A percentile compares a stretch with the other conserved stretches of the same genome.
Conservation (phyloP, 2,113 vertebrate genomes). For the Plecotus auritus region DNA sequence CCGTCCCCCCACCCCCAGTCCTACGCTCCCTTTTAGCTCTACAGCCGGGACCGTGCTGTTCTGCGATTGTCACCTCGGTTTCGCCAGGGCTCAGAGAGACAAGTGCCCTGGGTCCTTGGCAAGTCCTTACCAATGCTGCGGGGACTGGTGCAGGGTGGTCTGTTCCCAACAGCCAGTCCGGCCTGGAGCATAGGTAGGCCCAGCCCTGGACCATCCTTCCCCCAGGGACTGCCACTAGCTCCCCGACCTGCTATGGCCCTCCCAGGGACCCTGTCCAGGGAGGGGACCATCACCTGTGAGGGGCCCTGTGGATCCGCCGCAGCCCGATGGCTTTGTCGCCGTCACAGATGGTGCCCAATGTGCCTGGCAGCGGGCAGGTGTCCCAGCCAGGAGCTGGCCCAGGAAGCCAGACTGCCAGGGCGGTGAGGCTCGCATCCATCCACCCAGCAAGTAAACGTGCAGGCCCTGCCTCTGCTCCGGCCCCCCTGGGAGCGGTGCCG, state of each 20-base stretch:
- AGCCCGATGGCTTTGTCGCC: not conserved
- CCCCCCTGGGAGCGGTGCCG: not conserved
- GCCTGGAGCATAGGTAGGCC: no score
- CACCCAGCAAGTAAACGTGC: not conserved
- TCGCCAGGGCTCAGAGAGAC: no score
- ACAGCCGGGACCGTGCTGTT: no score
- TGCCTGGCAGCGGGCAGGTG: slow-evolving; percentile 1
- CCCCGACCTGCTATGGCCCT: not conserved
- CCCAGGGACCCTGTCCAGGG: not conserved
- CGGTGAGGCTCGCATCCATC: not conserved
- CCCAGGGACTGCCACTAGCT: no score
- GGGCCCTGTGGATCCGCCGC: rapidly evolving
- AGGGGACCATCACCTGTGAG: not conserved
- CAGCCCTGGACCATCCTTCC: not conserved
- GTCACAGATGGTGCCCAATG: slow-evolving; percentile 9
- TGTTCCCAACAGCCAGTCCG: no score
- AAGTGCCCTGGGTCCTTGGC: no score
- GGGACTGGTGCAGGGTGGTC: no score
- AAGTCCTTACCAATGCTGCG: no score
- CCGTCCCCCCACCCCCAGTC: no score
- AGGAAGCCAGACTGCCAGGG: not conserved
- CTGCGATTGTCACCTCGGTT: no score
- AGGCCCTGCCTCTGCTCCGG: not conserved
- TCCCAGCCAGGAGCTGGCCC: not conserved
- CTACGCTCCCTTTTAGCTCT: no score